Base-by-base conservation (phyloP, 2,888 invertebrate species). In the Byasa hedistus region DNA sequence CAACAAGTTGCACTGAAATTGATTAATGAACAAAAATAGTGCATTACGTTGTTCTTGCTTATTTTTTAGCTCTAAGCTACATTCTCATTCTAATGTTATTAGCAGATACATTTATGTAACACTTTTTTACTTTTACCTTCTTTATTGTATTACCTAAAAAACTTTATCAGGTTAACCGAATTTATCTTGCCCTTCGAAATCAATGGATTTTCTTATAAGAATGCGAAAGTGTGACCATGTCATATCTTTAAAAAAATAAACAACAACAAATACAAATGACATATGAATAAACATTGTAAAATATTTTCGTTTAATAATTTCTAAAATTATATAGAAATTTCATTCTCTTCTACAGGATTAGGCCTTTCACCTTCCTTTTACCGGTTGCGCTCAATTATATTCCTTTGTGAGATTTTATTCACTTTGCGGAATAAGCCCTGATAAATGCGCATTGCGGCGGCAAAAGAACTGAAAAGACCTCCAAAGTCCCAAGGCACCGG, bases 401-500 rank as follows among this genome's bases (percentile, higher is more conserved):
- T 57, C 57, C 52, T 65, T 61, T 65, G 57, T 57, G 24, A 39
- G 39, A 27, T 57, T 61, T 52, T 24, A 57, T 61, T 66, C 57
- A 66, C 57, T 61, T 65, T 57, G 57, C 52, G 57, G 24, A 57
- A 57, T 57, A 61, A 65, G 32, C 61, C 36, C 57, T 57, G 65
- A 65, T 61, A 58, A 62, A 66, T 66, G 58, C 58, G 66, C 62
- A 66, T 19, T 66, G 66, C 62, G 62, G 48, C 62, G 44, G 55
- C 52, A 66, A 60, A 67, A 59, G 56, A 63, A 64, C n/a, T 56
- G 56, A 57, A 64, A 67, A 60, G 55, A 64, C 56, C 39, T 56
- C 59, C 55, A 48, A 64, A 67, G 54, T 64, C 57, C 63, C 56
- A 39, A 57, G 56, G 44, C 52, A 60, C 56, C 58, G 64, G 54